phyloP scores from a whole-genome alignment of 1,140 invertebrate species.

The Philopotamus ludificatus region DNA sequence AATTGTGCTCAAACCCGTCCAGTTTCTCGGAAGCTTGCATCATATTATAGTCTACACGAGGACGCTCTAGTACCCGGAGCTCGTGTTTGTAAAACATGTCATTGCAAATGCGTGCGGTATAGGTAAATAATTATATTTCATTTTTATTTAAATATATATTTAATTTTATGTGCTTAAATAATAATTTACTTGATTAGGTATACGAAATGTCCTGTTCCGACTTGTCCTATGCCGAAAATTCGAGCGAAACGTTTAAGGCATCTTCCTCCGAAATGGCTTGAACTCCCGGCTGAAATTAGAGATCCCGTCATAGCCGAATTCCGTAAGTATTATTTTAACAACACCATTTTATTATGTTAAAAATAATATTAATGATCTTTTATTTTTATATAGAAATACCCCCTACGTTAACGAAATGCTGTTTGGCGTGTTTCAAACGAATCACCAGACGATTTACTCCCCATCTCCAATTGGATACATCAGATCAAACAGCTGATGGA shows the following conservation, averaged over 20 bases:
- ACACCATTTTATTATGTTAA: no score
- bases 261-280: slow-evolving; percentile 81
- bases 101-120: slow-evolving; percentile 82
- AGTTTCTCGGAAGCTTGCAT: slow-evolving; percentile 74
- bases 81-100: slow-evolving; percentile 87
- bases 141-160: not conserved
- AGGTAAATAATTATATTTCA: slow-evolving; percentile 41
- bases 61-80: slow-evolving; percentile 75
- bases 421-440: slow-evolving; percentile 90
- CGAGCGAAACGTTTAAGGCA: slow-evolving; percentile 83
- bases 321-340: slow-evolving; percentile 62
- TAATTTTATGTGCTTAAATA: slow-evolving; percentile 3
- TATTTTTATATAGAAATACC: slow-evolving; percentile 91
- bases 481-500: slow-evolving; percentile 18
- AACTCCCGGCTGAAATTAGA: slow-evolving; percentile 72
- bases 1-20: slow-evolving; percentile 67
- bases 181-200: slow-evolving; percentile 56
- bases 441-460: slow-evolving; percentile 77
- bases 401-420: slow-evolving; percentile 83
- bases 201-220: slow-evolving; percentile 81
- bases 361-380: no score
- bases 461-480: slow-evolving; percentile 33
- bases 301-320: slow-evolving; percentile 84
- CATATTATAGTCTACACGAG: slow-evolving; percentile 82
- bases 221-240: slow-evolving; percentile 75